Evolutionary conservation across 2,113 vertebrate species (phyloP), one percentile per base, ranked within the genome.

Genomic region (Holacanthus passer): DNA sequence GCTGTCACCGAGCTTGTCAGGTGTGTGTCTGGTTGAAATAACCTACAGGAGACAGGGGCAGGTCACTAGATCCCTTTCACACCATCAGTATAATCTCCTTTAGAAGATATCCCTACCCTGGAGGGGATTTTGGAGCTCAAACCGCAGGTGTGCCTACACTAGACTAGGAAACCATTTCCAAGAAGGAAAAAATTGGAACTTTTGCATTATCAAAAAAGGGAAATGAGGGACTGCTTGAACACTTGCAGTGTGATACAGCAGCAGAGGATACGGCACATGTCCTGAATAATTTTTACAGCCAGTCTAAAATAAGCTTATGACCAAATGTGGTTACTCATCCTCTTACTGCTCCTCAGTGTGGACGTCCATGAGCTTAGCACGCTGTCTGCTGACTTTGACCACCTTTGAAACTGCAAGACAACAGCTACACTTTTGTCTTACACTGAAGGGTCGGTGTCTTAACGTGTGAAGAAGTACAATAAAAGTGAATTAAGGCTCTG

Each of bases 321-420:
- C 74, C 65, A 88, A 87, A 83, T 85, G 77, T 75, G 50, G 76
- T 68, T 67, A 52, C 68, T 87, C 85, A 83, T 81, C 67, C 84
- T 89, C 78, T 91, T 69, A 79, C 64, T 80, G 68, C 56, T 75
- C 29, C 45, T 55, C 19, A 35, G 11, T 55, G 70, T 82, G 47
- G 48, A 65, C 19, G 10, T 27, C 60, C 32, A 29, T 1, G 0
- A 66, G 77, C 50, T 73, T 72, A 81, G 58, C 19, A 37, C n/a
- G 56, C 29, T 43, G 22, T 53, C 31, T 48, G 10, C 24, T 66
- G 50, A 47, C 53, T 72, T 47, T 52, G 63, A 73, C 24, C 64
- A 52, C 20, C 47, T 62, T 20, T 50, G 55, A 58, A 77, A 82
- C 14, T 62, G 11, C 3, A 35, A 74, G 13, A 72, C 19, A 7